Base-by-base conservation (phyloP, 1,140 invertebrate genomes). In the Parasteatoda tepidariorum region DNA sequence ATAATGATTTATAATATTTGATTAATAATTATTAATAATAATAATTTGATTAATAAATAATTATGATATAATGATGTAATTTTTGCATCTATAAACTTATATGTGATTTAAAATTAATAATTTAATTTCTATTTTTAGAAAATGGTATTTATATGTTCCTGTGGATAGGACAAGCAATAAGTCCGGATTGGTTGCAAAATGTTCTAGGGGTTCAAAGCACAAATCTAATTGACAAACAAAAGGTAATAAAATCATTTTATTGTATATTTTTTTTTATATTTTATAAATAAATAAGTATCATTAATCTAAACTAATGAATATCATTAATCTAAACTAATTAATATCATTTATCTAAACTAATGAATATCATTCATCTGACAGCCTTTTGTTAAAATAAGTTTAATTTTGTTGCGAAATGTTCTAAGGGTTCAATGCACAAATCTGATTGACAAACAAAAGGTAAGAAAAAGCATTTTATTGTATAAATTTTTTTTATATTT, bases 101-200 rank as follows among this genome's bases (percentile, higher is more conserved):
- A 66, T 11, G 2, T 31, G 22, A 66, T 22, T 30, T 28, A 28
- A 66, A 26, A n/a, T n/a, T n/a, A n/a, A n/a, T n/a, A n/a, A n/a
- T n/a, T 30, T 86, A 87, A 86, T 89, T 22, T 57, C 13, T 48
- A 9, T 61, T 88, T 89, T 57, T 91, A 95, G 98, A 99, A 90
- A 99, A 99, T 91, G 97, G 98, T 74, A 92, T 99, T 9, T 93
- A 97, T 87, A 95, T 99, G 92, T 96, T 99, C 88, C 87, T 99
- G 62, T 99, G 97, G 97, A 91, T 99, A 86, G 98, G 98, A 5
- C 90, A 93, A 38, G 59, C 87, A 84, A 88, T 91, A 2, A 85
- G 87, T 62, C 86, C 88, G 22, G 87, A 90, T 26, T 91, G 90
- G 89, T 78, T 92, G 15, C 88, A 94, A 84, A 91, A 94, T 87